Base-by-base conservation (phyloP, 2,113 vertebrate species). In the Scartelaos histophorus region DNA sequence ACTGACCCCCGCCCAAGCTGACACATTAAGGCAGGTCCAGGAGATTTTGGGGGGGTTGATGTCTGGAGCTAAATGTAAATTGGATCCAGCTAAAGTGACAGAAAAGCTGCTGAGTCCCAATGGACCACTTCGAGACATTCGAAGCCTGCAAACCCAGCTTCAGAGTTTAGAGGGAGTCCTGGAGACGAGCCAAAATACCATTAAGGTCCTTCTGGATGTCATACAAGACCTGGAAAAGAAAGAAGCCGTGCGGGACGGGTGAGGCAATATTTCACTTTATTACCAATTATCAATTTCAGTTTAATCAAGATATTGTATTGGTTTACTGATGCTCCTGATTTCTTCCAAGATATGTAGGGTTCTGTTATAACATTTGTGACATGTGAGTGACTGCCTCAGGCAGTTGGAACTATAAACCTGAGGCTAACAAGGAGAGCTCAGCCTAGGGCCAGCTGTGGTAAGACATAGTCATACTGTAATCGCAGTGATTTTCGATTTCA, bases 201-300 rank as follows among this genome's bases (percentile, higher is more conserved):
- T 96, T 84, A 94, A 95, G 66, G 92, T 96, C 81, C 93, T 96
- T 81, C 92, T 96, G 90, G 95, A 95, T 2, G 95, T 96, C 83
- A 96, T 96, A 90, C 95, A 96, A 93, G 95, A 96, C 89, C 91
- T 96, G 86, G 95, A 96, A 90, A 95, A 94, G 92, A 95, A 95
- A 88, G 95, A 96, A 82, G 95, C 95, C 0, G 94, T 95, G 82
- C 80, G 94, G 83, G 95, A 95, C 0, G 95, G 95, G 95, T 96
- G 91, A 95, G 95, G 66, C 53, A 69, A 67, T 76, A 51, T 76
- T 83, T 82, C 11, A 80, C 75, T 76, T 76, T 34, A 13, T 17
- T 80, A 4, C 22, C 17, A 13, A 57, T 24, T 57, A 9, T 24
- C 29, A 60, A 25, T 16, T 25, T 7, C 12, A 1, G 7, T 15